Percentiles rank a stretch among this genome's conserved stretches.
Evolutionary conservation across 1,140 invertebrate genomes (phyloP).

Genomic region (Drosophila tropicalis): DNA sequence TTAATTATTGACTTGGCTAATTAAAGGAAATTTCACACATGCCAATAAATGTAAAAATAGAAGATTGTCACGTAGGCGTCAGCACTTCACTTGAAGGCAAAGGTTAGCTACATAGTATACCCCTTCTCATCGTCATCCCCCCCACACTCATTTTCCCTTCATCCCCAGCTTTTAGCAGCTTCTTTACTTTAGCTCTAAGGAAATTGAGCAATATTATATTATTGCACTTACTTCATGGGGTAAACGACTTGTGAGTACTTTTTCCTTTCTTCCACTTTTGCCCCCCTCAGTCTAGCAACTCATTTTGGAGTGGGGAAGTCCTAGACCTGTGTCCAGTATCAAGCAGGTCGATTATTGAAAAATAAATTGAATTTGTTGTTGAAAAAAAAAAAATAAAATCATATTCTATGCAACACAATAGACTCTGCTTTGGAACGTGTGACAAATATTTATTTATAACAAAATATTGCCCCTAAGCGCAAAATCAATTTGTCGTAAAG

Average conservation of each 20-base stretch:
- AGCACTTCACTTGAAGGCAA: conserved; percentile 33
- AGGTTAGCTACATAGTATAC: conserved; percentile 1
- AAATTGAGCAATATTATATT: conserved; percentile 32
- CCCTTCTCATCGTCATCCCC: not conserved
- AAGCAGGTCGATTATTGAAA: conserved; percentile 51
- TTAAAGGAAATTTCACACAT: not conserved
- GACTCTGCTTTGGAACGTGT: not conserved
- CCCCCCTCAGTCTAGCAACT: not conserved
- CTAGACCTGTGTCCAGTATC: conserved; percentile 21
- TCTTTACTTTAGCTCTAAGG: conserved; percentile 10
- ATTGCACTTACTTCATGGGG: conserved; percentile 35
- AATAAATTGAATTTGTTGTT: conserved; percentile 62
- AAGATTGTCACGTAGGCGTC: conserved; percentile 52
- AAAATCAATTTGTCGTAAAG: conserved; percentile 56
- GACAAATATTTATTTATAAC: conserved; percentile 16
- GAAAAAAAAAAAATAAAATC: conserved; percentile 25
- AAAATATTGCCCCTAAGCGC: conserved; percentile 3
- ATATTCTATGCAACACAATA: conserved; percentile 51
- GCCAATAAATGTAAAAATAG: conserved; percentile 17
- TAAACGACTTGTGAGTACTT: conserved; percentile 59
- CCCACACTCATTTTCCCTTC: not conserved
- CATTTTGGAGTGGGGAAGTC: not conserved
- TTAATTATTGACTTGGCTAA: conserved; percentile 5
- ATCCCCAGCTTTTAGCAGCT: not conserved
- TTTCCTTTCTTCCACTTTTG: not conserved